Conservation (phyloP, 2,113 vertebrate genomes). For the Toxotes jaculatrix region DNA sequence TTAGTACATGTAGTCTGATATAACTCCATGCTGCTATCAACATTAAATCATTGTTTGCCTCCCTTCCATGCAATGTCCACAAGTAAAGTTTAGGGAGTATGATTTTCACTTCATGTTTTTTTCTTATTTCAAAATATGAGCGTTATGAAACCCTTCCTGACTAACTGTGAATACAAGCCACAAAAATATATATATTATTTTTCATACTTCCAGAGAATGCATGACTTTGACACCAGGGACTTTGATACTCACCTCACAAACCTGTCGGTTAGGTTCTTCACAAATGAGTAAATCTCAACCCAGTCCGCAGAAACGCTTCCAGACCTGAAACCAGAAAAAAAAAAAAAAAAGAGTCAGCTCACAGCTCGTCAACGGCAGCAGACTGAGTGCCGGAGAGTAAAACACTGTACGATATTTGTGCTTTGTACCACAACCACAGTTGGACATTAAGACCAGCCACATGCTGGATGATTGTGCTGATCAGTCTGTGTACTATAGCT, state of each 20-base stretch:
- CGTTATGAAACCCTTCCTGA: neutral
- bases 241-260: slow-evolving; percentile 90
- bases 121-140: neutral
- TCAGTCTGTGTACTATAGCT: slow-evolving; percentile 36
- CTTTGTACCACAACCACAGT: slow-evolving; percentile 64
- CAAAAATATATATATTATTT: neutral
- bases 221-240: neutral
- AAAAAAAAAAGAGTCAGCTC: slow-evolving; percentile 42
- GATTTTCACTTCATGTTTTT: slow-evolving; percentile 5
- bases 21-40: neutral
- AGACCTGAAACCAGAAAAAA: slow-evolving; percentile 84
- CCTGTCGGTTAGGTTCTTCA: slow-evolving; percentile 90
- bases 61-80: neutral
- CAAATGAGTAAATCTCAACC: slow-evolving; percentile 92
- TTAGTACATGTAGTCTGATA: neutral
- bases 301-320: slow-evolving; percentile 91
- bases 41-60: neutral
- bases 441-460: slow-evolving; percentile 66
- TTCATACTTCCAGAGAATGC: neutral
- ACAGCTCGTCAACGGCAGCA: slow-evolving; percentile 41
- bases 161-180: neutral
- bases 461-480: slow-evolving; percentile 60
- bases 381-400: slow-evolving; percentile 51
- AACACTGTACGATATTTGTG: slow-evolving; percentile 57
- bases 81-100: neutral